Conservation (phyloP, 2,888 invertebrate species). For the Bembecia ichneumoniformis region DNA sequence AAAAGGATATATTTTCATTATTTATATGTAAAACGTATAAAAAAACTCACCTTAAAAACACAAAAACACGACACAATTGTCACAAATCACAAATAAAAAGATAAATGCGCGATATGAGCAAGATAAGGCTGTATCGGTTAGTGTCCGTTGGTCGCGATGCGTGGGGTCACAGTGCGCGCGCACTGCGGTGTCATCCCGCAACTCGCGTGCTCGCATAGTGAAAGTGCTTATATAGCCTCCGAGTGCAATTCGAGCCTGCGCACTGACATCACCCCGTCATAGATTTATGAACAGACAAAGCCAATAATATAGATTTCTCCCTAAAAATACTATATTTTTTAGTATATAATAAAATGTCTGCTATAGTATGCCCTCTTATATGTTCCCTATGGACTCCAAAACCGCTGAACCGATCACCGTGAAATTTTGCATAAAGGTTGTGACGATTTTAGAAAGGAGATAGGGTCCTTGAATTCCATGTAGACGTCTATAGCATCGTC, state of each 20-base stretch:
- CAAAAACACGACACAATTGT: constrained; percentile 45
- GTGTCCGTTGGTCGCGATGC: constrained; percentile 25
- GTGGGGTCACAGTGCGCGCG: constrained; percentile 59
- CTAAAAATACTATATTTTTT: background rate
- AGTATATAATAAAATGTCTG: no score
- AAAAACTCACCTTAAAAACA: constrained; percentile 49
- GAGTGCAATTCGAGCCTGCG: constrained; percentile 36
- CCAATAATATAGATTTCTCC: constrained; percentile 11
- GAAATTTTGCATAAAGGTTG: no score
- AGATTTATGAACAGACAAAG: constrained; percentile 23
- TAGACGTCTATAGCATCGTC: no score
- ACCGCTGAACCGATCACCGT: no score
- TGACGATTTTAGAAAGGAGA: no score
- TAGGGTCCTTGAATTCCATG: no score
- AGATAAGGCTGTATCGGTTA: constrained; percentile 8
- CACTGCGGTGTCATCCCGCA: constrained; percentile 41
- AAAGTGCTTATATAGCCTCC: constrained; percentile 68
- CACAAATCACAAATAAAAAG: constrained; percentile 39
- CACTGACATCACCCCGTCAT: constrained; percentile 37
- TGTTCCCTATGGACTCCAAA: no score
- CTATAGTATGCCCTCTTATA: no score
- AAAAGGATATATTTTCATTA: background rate
- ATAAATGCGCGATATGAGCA: constrained; percentile 9
- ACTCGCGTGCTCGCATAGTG: constrained; percentile 54
- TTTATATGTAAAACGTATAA: background rate